phyloP scores from a whole-genome alignment of 1,140 invertebrate genomes.

The Halesus radiatus region DNA sequence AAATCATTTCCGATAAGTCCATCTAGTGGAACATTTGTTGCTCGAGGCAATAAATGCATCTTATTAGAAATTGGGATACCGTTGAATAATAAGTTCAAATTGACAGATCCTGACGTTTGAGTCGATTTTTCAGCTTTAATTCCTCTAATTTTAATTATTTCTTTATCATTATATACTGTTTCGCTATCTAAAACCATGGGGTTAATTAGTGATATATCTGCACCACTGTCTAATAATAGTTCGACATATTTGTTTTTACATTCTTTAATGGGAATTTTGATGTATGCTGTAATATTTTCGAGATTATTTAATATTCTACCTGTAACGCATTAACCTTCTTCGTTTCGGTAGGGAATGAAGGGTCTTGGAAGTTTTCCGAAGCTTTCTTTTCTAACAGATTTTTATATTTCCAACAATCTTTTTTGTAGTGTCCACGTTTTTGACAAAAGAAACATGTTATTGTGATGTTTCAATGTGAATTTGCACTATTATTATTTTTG shows the following conservation, averaged over 20 bases:
- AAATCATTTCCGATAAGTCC: not conserved
- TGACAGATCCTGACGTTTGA: not conserved
- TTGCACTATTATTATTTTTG: not conserved
- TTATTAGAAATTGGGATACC: not conserved
- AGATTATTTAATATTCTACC: not conserved
- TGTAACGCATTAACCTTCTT: not conserved
- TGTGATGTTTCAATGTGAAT: not conserved
- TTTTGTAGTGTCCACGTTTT: not conserved
- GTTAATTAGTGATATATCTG: not conserved
- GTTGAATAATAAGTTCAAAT: not conserved
- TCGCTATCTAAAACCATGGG: not conserved
- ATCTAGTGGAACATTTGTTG: not conserved
- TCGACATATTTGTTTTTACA: not conserved
- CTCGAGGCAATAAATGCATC: not conserved
- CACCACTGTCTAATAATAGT: not conserved
- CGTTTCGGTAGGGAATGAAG: not conserved
- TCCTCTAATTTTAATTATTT: not conserved
- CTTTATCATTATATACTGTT: slow-evolving; percentile 1
- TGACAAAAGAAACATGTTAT: not conserved
- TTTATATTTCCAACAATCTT: not conserved
- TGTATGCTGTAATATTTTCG: not conserved
- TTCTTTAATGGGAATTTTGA: not conserved
- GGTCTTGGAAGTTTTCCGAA: not conserved
- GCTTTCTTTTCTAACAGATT: not conserved
- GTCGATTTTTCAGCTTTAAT: not conserved